phyloP scores from a whole-genome alignment of 2,113 vertebrate species.

The Fregata magnificens region DNA sequence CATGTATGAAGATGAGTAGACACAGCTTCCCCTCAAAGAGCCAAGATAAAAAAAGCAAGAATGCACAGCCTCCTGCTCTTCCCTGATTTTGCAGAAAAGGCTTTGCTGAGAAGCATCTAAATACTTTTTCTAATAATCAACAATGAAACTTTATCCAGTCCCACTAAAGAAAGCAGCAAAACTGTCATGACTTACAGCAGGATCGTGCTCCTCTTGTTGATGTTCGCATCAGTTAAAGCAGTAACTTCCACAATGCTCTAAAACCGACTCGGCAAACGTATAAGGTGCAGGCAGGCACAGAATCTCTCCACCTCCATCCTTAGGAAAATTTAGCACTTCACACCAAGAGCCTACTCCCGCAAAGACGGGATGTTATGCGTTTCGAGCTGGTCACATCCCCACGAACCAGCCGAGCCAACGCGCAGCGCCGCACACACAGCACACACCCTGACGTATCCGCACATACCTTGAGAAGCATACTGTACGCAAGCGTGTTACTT shows the following conservation, averaged over 20 bases:
- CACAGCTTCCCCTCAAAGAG: not conserved
- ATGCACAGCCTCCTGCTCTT: not conserved
- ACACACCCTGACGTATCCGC: accelerated
- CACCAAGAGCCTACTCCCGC: not conserved
- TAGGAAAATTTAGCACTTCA: not conserved
- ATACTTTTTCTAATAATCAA: not conserved
- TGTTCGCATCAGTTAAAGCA: not conserved
- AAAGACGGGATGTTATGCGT: accelerated
- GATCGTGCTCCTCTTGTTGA: not conserved
- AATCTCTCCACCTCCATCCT: not conserved
- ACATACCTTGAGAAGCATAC: not conserved
- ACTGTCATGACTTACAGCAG: not conserved
- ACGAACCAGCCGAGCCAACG: accelerated
- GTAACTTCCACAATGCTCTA: not conserved
- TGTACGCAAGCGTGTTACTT: not conserved
- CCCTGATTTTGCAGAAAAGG: not conserved
- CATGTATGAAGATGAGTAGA: not conserved
- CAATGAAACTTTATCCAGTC: not conserved
- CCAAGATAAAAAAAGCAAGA: not conserved
- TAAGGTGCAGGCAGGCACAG: not conserved
- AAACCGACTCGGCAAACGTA: not conserved
- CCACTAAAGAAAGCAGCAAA: not conserved
- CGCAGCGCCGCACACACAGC: accelerated
- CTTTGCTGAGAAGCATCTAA: not conserved
- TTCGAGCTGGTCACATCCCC: not conserved